Percentiles rank a stretch among this genome's conserved stretches.
These are phyloP conservation scores for Hoplostethus mediterraneus DNA, from an alignment of 2,797 vertebrate species.

Conservation along the genomic window DNA sequence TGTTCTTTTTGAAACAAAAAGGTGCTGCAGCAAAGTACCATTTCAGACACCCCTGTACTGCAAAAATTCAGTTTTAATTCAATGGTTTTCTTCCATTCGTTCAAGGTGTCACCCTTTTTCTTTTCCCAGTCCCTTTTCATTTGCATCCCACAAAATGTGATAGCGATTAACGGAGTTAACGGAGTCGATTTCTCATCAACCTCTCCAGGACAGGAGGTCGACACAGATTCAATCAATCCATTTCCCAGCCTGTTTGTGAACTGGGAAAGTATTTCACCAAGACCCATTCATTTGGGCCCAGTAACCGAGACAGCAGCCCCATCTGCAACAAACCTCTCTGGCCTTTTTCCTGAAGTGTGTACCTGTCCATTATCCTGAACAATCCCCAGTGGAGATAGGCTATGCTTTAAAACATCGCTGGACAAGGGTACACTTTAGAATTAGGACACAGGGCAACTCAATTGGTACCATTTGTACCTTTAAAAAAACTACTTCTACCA, in stretches of 20 bases:
- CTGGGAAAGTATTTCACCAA: no score
- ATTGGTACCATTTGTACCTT: not conserved
- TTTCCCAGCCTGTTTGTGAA: no score
- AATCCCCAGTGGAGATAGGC: not conserved
- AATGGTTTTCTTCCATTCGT: not conserved
- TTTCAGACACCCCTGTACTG: constrained; percentile 6
- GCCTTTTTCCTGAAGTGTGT: not conserved
- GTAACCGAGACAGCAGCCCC: not conserved
- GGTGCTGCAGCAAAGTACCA: constrained; percentile 21
- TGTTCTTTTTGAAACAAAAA: constrained; percentile 31
- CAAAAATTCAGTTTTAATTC: constrained; percentile 11
- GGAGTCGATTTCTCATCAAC: not conserved
- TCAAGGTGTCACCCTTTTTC: not conserved
- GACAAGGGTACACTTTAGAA: not conserved
- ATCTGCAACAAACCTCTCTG: not conserved
- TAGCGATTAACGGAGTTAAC: no score
- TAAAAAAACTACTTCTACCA: not conserved
- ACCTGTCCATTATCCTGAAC: not conserved
- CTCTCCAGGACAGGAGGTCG: no score
- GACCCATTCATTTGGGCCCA: constrained; percentile 3
- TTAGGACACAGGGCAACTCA: not conserved
- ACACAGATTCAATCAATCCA: no score
- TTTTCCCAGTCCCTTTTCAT: not conserved
- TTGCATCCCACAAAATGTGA: not conserved
- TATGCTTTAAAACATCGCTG: not conserved